Evolutionary conservation across 2,888 invertebrate species (phyloP).

Genomic region (Eilema griseolum): DNA sequence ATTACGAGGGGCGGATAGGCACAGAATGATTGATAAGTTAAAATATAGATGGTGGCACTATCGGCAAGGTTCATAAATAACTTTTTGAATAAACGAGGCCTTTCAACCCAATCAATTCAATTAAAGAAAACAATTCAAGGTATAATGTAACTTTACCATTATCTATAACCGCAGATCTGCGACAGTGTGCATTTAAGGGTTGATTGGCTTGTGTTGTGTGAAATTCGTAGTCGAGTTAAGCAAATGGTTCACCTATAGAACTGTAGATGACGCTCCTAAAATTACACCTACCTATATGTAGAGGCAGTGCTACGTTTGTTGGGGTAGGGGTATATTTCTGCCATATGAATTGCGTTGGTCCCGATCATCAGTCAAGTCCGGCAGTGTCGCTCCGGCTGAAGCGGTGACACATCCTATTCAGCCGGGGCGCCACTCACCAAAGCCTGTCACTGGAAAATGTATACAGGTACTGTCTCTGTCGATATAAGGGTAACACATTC

Average conservation of each 20-base stretch:
- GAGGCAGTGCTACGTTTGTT: neutral
- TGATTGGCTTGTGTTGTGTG: neutral
- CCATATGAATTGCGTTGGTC: neutral
- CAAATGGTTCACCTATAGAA: neutral
- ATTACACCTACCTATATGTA: neutral
- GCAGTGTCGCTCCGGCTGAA: conserved; percentile 10
- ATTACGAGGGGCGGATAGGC: neutral
- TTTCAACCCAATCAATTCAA: too few species aligned
- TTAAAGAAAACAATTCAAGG: too few species aligned
- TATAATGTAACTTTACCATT: too few species aligned
- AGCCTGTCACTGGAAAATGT: neutral
- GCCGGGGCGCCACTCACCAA: neutral
- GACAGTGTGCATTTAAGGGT: too few species aligned
- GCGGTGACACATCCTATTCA: neutral
- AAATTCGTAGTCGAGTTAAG: neutral
- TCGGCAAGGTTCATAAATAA: too few species aligned
- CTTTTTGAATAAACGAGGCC: too few species aligned
- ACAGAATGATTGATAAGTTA: neutral
- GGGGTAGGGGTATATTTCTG: neutral
- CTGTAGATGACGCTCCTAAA: neutral
- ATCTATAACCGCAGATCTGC: too few species aligned
- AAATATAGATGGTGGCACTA: conserved; percentile 6
- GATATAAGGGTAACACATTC: too few species aligned
- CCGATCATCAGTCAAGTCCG: conserved; percentile 6
- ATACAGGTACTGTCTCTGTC: neutral